These are phyloP conservation scores for Florisuga fusca DNA, from an alignment of 2,797 vertebrate genomes.

Conservation along the genomic window DNA sequence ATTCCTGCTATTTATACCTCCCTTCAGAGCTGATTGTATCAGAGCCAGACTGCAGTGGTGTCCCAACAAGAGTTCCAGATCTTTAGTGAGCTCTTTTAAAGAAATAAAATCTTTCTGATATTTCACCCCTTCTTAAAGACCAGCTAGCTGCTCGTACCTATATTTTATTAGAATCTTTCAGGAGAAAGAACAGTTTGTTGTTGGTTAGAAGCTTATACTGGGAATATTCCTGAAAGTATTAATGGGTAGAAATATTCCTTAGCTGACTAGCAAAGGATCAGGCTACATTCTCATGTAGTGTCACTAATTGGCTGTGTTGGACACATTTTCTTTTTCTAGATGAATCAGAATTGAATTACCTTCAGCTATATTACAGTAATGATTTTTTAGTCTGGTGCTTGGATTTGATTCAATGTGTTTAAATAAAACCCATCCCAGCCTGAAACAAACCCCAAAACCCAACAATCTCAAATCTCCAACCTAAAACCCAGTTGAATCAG, in stretches of 20 bases:
- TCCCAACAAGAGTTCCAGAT: constrained; percentile 52
- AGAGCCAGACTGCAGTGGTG: constrained; percentile 76
- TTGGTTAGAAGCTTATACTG: constrained; percentile 6
- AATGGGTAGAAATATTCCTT: neutral
- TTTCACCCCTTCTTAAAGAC: neutral
- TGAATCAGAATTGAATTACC: neutral
- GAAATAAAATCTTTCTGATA: neutral
- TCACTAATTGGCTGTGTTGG: neutral
- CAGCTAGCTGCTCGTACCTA: neutral
- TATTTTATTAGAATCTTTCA: neutral
- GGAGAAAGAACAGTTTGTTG: constrained; percentile 16
- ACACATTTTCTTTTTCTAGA: constrained; percentile 45
- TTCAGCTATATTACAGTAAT: neutral
- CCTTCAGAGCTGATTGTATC: constrained; percentile 44
- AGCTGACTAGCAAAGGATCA: neutral
- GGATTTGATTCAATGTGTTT: constrained; percentile 14
- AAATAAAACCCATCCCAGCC: neutral
- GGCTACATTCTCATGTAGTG: neutral
- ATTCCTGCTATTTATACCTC: constrained; percentile 43
- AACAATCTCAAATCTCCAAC: neutral
- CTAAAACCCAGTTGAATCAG: neutral
- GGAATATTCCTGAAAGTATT: neutral
- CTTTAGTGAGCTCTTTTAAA: neutral
- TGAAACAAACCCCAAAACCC: neutral
- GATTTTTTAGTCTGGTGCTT: neutral